phyloP scores from a whole-genome alignment of 2,888 invertebrate species.

The Lepetodrilus schrolli region DNA sequence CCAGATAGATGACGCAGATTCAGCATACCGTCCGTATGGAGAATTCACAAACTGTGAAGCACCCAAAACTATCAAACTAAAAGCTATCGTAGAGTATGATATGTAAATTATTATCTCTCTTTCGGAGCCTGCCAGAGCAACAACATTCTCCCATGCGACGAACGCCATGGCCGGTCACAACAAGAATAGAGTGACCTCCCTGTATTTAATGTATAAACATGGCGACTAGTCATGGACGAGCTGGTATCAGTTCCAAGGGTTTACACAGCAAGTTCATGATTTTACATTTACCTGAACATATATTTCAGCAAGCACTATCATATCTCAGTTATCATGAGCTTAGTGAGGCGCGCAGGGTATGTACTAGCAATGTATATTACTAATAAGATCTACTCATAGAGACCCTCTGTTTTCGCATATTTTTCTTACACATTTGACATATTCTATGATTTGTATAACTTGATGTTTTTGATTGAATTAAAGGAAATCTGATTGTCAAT shows the following conservation, averaged over 20 bases:
- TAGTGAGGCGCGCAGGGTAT: slow-evolving; percentile 57
- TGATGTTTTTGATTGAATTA: not conserved
- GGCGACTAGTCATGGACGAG: not conserved
- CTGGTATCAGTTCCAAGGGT: slow-evolving; percentile 10
- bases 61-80: too few species aligned
- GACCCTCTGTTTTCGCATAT: not conserved
- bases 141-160: too few species aligned
- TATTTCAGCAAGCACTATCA: slow-evolving; percentile 53
- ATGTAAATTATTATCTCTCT: too few species aligned
- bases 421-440: not conserved
- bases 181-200: not conserved
- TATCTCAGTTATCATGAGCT: slow-evolving; percentile 55
- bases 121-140: too few species aligned
- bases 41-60: too few species aligned
- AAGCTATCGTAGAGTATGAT: too few species aligned
- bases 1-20: too few species aligned
- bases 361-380: not conserved
- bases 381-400: not conserved
- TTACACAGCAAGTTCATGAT: too few species aligned
- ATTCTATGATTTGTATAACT: not conserved
- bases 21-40: too few species aligned
- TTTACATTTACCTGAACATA: slow-evolving; percentile 58
- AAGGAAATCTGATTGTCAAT: not conserved
- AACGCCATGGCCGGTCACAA: too few species aligned
- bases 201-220: not conserved